phyloP scores from a whole-genome alignment of 2,797 vertebrate genomes.

The Masticophis lateralis region DNA sequence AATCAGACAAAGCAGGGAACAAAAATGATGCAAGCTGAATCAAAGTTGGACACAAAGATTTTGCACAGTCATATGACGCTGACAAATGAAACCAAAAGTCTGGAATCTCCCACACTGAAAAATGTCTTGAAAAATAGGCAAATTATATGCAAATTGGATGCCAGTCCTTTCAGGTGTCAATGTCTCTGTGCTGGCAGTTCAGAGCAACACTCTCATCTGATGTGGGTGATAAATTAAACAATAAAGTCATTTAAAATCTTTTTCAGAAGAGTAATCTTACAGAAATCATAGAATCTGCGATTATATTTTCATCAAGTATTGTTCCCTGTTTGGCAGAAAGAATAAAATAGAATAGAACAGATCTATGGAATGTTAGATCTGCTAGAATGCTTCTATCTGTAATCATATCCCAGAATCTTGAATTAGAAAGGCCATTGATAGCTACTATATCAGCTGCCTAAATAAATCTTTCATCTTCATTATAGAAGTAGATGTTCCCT shows the following conservation, averaged over 20 bases:
- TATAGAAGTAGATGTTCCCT: neutral
- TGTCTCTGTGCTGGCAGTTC: neutral
- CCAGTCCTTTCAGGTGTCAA: accelerated
- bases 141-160: neutral
- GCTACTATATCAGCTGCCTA: neutral
- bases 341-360: neutral
- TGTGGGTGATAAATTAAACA: conserved; percentile 32
- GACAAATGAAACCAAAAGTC: conserved; percentile 39
- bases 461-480: neutral
- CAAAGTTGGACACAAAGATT: conserved; percentile 27
- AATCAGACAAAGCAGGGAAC: conserved; percentile 33
- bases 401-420: neutral
- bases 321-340: conserved; percentile 23
- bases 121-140: neutral
- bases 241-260: conserved; percentile 30
- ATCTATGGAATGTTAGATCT: neutral
- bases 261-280: neutral
- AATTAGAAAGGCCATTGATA: neutral
- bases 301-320: neutral
- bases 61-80: neutral
- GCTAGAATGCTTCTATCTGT: neutral
- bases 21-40: conserved; percentile 19
- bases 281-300: neutral
- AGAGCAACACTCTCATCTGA: conserved; percentile 18
- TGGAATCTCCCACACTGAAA: conserved; percentile 37